Conservation (phyloP, 2,888 invertebrate genomes). For the Hirtodrosophila trivittata region DNA sequence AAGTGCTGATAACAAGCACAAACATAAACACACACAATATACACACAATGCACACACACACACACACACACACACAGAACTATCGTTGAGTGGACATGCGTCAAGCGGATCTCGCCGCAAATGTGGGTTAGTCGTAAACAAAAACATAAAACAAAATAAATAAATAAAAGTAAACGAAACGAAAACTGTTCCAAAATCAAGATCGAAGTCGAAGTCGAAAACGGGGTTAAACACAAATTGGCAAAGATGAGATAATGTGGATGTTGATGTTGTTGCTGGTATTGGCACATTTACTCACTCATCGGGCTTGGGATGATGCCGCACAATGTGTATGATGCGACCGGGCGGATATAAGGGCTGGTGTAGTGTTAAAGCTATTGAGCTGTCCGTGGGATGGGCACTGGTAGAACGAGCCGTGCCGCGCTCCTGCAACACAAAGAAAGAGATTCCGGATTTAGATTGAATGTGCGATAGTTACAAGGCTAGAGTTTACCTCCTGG, state of each 20-base stretch:
- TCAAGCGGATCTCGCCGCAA: conserved; percentile 46
- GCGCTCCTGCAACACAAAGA: conserved; percentile 84
- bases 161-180: neutral
- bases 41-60: neutral
- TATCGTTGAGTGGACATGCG: conserved; percentile 27
- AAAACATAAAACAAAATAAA: conserved; percentile 9
- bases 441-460: neutral
- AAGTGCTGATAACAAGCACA: neutral
- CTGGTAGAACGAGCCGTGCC: conserved; percentile 87
- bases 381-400: conserved; percentile 88
- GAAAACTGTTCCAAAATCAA: no score
- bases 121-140: neutral
- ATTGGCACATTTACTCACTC: conserved; percentile 86
- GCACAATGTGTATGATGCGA: conserved; percentile 92
- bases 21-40: neutral
- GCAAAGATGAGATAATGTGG: no score
- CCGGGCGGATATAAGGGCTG: conserved; percentile 94
- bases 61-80: conserved; percentile 1
- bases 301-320: conserved; percentile 91
- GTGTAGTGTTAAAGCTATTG: conserved; percentile 91
- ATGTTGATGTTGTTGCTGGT: no score
- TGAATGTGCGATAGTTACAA: neutral
- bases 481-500: conserved; percentile 83
- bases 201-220: no score
- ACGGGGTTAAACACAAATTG: no score